Evolutionary conservation across 2,888 invertebrate species (phyloP).

Genomic region (Hipparchia sbordonii): DNA sequence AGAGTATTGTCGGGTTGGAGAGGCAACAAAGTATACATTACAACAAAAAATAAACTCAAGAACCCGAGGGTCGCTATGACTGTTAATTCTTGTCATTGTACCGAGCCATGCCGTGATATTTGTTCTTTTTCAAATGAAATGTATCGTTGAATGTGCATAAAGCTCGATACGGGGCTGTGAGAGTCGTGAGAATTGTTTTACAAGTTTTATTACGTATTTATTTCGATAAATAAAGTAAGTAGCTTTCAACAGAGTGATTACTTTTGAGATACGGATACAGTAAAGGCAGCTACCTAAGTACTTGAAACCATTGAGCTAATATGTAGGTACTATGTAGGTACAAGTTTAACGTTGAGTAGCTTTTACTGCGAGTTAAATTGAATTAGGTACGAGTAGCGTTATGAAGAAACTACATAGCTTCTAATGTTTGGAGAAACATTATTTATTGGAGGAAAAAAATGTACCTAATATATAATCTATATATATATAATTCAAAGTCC

Average conservation of each 20-base stretch:
- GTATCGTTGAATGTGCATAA: slow-evolving; percentile 49
- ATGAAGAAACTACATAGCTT: too few species aligned
- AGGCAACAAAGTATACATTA: slow-evolving; percentile 77
- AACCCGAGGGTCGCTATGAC: slow-evolving; percentile 66
- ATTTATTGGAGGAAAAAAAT: too few species aligned
- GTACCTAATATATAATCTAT: too few species aligned
- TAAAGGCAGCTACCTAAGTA: neutral
- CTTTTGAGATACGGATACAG: neutral
- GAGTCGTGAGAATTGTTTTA: slow-evolving; percentile 69
- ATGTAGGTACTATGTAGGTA: neutral
- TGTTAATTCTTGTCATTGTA: slow-evolving; percentile 78
- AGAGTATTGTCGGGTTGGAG: slow-evolving; percentile 59
- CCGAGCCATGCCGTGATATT: slow-evolving; percentile 52
- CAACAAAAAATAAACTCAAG: slow-evolving; percentile 68
- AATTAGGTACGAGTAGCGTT: too few species aligned
- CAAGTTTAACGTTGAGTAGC: neutral
- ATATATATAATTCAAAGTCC: too few species aligned
- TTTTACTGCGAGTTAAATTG: neutral
- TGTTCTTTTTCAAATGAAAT: slow-evolving; percentile 52
- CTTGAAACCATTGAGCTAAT: too few species aligned
- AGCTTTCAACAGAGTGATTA: neutral
- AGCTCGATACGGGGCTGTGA: slow-evolving; percentile 57
- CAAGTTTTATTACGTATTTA: slow-evolving; percentile 4
- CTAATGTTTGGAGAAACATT: too few species aligned
- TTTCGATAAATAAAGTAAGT: slow-evolving; percentile 10